These are phyloP conservation scores for Muscina levida DNA, from an alignment of 2,888 invertebrate genomes.

Conservation along the genomic window DNA sequence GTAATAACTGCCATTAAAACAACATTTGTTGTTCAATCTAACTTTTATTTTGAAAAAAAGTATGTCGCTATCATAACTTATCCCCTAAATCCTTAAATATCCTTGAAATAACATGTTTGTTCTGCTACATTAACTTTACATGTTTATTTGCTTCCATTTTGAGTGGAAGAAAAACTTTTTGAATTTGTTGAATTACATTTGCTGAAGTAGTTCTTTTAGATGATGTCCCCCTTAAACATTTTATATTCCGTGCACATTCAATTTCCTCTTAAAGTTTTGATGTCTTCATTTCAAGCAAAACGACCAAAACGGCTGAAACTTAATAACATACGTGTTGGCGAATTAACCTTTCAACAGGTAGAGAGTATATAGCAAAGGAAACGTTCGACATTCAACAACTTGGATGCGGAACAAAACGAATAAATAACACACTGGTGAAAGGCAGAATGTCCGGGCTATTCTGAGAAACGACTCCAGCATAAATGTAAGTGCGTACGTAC, in stretches of 20 bases:
- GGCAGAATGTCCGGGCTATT: no score
- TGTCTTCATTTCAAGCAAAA: not conserved
- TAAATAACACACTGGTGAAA: no score
- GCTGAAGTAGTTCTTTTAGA: not conserved
- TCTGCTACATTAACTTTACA: conserved; percentile 12
- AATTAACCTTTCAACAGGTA: not conserved
- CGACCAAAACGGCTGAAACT: not conserved
- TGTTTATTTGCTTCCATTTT: no score
- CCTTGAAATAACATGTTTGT: conserved; percentile 5
- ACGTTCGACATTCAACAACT: no score
- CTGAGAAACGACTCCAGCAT: no score
- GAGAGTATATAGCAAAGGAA: no score
- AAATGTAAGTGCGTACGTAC: no score
- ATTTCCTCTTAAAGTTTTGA: conserved; percentile 1
- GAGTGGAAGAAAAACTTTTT: not conserved
- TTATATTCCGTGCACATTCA: not conserved
- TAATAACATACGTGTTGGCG: not conserved
- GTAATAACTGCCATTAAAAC: no score
- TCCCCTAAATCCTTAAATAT: conserved; percentile 1
- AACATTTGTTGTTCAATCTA: no score
- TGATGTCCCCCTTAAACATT: not conserved
- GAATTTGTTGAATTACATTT: not conserved
- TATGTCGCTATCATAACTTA: no score
- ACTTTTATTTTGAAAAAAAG: no score
- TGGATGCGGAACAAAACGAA: no score